Conservation (phyloP, 2,113 vertebrate species). For the Melanotaenia duboulayi region DNA sequence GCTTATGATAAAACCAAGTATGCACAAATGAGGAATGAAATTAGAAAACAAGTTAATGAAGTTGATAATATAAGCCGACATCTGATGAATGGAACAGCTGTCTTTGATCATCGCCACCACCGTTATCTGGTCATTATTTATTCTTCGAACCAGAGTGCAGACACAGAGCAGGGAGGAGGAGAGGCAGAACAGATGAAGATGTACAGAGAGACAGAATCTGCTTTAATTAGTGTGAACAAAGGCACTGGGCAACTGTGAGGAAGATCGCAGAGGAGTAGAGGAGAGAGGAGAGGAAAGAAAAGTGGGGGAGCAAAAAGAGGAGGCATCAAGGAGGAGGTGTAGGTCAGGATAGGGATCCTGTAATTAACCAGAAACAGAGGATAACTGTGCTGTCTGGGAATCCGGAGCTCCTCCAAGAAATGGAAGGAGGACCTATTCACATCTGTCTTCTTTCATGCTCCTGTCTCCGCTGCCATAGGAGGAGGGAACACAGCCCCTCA, state of each 20-base stretch:
- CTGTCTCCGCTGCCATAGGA: constrained; percentile 85
- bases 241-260: constrained; percentile 88
- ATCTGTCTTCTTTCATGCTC: constrained; percentile 75
- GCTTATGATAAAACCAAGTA: constrained; percentile 60
- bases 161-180: constrained; percentile 71
- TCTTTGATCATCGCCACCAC: constrained; percentile 78
- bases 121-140: constrained; percentile 82
- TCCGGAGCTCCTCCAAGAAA: constrained; percentile 45
- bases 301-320: constrained; percentile 67
- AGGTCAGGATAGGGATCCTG: constrained; percentile 62
- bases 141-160: constrained; percentile 77
- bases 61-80: constrained; percentile 77
- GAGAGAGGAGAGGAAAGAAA: constrained; percentile 69
- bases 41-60: constrained; percentile 81
- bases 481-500: constrained; percentile 97
- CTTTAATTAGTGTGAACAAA: constrained; percentile 98
- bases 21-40: constrained; percentile 74
- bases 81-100: constrained; percentile 81
- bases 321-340: constrained; percentile 55
- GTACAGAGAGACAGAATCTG: constrained; percentile 94
- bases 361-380: constrained; percentile 70
- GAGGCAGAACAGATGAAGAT: constrained; percentile 94
- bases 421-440: constrained; percentile 80
- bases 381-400: constrained; percentile 64
- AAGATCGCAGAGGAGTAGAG: constrained; percentile 92